A percentile compares a stretch with the other conserved stretches of the same genome.
These are phyloP conservation scores for Lasioglossum pauxillum DNA, from an alignment of 2,888 invertebrate species.

Conservation along the genomic window DNA sequence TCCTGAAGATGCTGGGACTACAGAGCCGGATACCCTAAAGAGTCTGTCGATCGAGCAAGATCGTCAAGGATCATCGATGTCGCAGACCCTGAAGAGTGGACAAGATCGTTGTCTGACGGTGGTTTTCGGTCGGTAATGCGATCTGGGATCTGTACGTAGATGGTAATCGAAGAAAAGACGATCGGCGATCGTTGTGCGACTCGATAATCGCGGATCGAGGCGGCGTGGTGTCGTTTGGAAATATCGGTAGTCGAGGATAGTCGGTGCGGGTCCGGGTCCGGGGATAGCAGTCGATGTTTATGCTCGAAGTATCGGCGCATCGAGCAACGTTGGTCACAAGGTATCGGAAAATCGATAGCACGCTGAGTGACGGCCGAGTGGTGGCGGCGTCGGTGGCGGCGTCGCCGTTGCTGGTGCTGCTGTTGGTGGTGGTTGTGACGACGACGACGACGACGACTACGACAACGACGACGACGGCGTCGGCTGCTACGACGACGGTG, in stretches of 20 bases:
- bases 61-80: background rate
- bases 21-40: background rate
- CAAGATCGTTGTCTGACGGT: background rate
- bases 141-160: background rate
- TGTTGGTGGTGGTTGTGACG: slow-evolving; percentile 3
- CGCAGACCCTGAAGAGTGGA: background rate
- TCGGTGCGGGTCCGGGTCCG: slow-evolving; percentile 33
- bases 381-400: slow-evolving; percentile 61
- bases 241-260: background rate
- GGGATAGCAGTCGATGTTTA: slow-evolving; percentile 76
- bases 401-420: slow-evolving; percentile 32
- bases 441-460: slow-evolving; percentile 14
- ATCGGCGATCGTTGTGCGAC: slow-evolving; percentile 42
- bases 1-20: background rate
- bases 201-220: slow-evolving; percentile 59
- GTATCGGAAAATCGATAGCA: slow-evolving; percentile 84
- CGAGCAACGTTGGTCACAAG: slow-evolving; percentile 82
- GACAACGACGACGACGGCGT: slow-evolving; percentile 9
- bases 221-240: background rate
- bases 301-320: slow-evolving; percentile 79
- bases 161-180: background rate
- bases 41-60: background rate
- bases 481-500: slow-evolving; percentile 3
- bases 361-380: slow-evolving; percentile 78
- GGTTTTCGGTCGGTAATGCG: background rate